phyloP scores from a whole-genome alignment of 2,888 invertebrate species.

The Phyllotreta cruciferae region DNA sequence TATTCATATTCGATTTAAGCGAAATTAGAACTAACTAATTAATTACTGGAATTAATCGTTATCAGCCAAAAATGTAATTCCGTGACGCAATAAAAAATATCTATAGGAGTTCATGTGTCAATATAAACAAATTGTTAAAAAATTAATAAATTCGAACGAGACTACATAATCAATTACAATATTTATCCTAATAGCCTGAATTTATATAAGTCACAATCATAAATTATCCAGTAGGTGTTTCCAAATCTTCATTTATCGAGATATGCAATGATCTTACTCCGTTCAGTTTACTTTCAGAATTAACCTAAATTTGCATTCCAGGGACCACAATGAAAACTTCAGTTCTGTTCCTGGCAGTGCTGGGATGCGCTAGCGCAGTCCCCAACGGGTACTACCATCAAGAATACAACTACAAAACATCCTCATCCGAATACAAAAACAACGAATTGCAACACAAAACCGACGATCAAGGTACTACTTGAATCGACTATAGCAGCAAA shows the following conservation, averaged over 20 bases:
- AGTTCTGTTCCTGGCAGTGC: constrained; percentile 41
- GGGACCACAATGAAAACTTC: constrained; percentile 42
- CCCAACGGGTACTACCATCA: constrained; percentile 57
- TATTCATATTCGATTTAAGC: neutral
- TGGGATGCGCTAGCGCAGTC: constrained; percentile 40
- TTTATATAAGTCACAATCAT: neutral
- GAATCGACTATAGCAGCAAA: constrained; percentile 1
- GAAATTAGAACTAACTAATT: neutral
- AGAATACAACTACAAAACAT: constrained; percentile 58
- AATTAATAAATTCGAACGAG: neutral
- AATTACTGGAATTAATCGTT: neutral
- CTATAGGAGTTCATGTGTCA: constrained; percentile 20
- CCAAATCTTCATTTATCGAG: too few species aligned
- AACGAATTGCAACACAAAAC: constrained; percentile 58
- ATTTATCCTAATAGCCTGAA: neutral
- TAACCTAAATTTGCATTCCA: neutral
- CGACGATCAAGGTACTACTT: constrained; percentile 49
- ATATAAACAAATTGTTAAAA: constrained; percentile 13
- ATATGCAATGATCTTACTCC: neutral
- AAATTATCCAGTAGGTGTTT: too few species aligned
- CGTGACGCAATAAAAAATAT: constrained; percentile 18
- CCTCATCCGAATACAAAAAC: constrained; percentile 55
- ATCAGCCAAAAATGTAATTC: constrained; percentile 2
- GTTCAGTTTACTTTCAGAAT: neutral
- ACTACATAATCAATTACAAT: constrained; percentile 5